phyloP scores from a whole-genome alignment of 2,888 invertebrate genomes.

The Syrphus vitripennis region DNA sequence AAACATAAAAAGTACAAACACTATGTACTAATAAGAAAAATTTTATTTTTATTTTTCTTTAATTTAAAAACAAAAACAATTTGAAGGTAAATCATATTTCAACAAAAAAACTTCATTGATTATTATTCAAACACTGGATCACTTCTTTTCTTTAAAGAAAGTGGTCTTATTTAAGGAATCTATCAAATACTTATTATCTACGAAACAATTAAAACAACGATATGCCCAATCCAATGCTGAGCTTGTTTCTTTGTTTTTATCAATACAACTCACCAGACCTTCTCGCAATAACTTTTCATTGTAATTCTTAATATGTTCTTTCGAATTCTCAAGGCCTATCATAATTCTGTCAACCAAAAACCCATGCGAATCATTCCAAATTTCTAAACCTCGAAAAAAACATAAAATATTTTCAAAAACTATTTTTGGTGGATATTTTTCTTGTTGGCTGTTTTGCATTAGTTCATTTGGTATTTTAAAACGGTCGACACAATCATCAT shows the following conservation, averaged over 20 bases:
- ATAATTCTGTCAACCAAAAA: background rate
- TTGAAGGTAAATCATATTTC: too few species aligned
- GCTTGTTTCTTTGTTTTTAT: slow-evolving; percentile 13
- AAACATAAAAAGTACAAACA: too few species aligned
- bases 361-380: background rate
- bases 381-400: background rate
- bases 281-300: background rate
- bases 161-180: background rate
- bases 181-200: background rate
- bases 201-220: slow-evolving; percentile 28
- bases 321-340: background rate
- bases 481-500: background rate
- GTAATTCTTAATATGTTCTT: background rate
- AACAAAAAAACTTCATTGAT: too few species aligned
- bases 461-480: background rate
- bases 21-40: too few species aligned
- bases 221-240: slow-evolving; percentile 15
- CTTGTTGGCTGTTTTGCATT: background rate
- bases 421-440: background rate
- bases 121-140: too few species aligned
- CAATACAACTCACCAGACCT: background rate
- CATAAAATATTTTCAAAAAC: background rate
- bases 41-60: too few species aligned
- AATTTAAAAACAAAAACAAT: too few species aligned
- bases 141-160: too few species aligned